Evolutionary conservation across 2,888 invertebrate genomes (phyloP), one percentile per base, ranked within the genome.

Genomic region (Choristoneura rosaceana): DNA sequence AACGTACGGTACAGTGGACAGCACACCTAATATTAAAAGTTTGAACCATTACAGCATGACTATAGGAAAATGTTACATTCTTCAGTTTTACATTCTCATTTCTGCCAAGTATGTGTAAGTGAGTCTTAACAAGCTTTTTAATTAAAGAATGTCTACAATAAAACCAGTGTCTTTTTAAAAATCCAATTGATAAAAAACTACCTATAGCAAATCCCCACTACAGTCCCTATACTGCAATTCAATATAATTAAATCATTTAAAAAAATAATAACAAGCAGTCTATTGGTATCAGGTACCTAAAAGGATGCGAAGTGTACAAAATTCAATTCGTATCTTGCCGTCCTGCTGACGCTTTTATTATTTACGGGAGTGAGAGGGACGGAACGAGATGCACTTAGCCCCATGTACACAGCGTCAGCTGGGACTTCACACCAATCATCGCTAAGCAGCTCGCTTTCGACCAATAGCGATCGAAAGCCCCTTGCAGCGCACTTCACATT

Each of bases 181-280:
- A 55, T 25, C 4, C 25, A 55, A 55, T 55, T 55, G 10, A 2
- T 55, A 55, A 55, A 10, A 55, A 55, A 17, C n/a, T n/a, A 17
- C 4, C 7, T 25, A 25, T 25, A 25, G 12, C 12, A 55, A 55
- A 55, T 55, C 25, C 55, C 55, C 55, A 55, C 55, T 12, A 55
- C 55, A 25, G 9, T n/a, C 60, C 25, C 25, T 25, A 25, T 0
- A 25, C 25, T 60, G 25, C 34, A 60, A 38, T 38, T 4, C 4
- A 59, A 65, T 60, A 60, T 47, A 50, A 33, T 7, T 33, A 59
- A 70, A 50, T 70, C 41, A n/a, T 41, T 38, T 60, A 60, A 64
- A 70, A 34, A 70, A 70, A 65, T 65, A 69, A 69, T 69, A 70
- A 70, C 69, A 70, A 70, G 63, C 69, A 45, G 62, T 63, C 25